phyloP scores from a whole-genome alignment of 2,888 invertebrate genomes.

The Lasius fuliginosus region DNA sequence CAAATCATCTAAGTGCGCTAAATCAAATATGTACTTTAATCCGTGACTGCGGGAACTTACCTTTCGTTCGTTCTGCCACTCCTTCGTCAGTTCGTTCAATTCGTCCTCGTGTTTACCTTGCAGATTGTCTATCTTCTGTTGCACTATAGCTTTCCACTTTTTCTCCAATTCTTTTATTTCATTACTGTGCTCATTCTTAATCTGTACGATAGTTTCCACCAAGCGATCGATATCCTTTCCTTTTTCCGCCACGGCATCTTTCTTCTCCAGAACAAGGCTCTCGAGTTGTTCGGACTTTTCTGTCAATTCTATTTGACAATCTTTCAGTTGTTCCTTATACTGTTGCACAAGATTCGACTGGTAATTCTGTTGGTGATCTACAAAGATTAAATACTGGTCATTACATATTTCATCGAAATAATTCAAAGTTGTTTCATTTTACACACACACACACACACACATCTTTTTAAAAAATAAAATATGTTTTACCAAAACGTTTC shows the following conservation, averaged over 20 bases:
- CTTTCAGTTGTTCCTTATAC: constrained; percentile 83
- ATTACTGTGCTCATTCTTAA: constrained; percentile 79
- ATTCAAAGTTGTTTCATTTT: not conserved
- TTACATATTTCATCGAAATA: not conserved
- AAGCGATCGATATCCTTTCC: constrained; percentile 79
- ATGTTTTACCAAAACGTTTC: constrained; percentile 82
- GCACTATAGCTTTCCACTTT: constrained; percentile 82
- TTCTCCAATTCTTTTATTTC: constrained; percentile 82
- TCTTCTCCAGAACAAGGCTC: constrained; percentile 78
- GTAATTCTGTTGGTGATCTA: constrained; percentile 83
- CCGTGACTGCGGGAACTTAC: constrained; percentile 73
- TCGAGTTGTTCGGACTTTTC: constrained; percentile 84
- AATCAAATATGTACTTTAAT: not conserved
- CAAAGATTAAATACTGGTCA: constrained; percentile 23
- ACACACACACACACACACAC: not conserved
- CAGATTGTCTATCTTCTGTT: constrained; percentile 79
- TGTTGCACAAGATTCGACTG: constrained; percentile 83
- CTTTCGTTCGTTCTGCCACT: constrained; percentile 85
- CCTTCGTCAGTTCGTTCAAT: constrained; percentile 82
- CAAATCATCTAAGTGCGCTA: not conserved
- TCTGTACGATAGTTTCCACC: constrained; percentile 72
- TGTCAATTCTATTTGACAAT: constrained; percentile 83
- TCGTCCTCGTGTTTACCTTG: constrained; percentile 81
- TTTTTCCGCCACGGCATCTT: constrained; percentile 73
- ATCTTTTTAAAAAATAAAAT: not conserved